Evolutionary conservation across 2,113 vertebrate species (phyloP).

Genomic region (Empidonax alnorum): DNA sequence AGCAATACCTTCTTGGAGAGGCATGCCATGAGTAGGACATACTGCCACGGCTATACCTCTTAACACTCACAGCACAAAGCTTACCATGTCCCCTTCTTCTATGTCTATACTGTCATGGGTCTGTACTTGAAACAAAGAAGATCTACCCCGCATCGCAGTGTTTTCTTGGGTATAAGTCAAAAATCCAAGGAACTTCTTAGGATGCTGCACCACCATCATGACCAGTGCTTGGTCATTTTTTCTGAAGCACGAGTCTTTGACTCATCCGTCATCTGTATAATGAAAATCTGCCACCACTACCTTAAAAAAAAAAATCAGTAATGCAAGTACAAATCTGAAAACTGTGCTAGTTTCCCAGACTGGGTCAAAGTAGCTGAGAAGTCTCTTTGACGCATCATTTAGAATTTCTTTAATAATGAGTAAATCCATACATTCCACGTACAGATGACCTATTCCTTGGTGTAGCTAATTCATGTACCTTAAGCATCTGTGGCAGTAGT

Average conservation of each 20-base stretch:
- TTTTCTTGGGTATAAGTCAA: not conserved
- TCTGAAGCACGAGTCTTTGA: not conserved
- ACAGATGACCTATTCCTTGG: not conserved
- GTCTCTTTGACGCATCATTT: not conserved
- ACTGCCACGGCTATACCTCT: not conserved
- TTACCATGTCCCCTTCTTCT: not conserved
- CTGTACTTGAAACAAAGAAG: not conserved
- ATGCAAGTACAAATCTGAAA: not conserved
- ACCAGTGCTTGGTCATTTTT: not conserved
- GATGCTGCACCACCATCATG: not conserved
- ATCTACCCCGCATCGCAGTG: not conserved
- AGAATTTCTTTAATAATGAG: not conserved
- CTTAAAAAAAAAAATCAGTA: not conserved
- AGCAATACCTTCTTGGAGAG: not conserved
- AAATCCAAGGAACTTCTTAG: not conserved
- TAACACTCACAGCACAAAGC: not conserved
- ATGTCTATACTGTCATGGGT: not conserved
- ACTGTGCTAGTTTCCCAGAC: not conserved
- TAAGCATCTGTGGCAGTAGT: not conserved
- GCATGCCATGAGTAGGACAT: not conserved
- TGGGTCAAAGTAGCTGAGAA: not conserved
- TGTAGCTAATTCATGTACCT: not conserved
- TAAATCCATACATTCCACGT: not conserved
- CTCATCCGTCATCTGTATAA: not conserved
- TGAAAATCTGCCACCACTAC: not conserved